phyloP scores from a whole-genome alignment of 2,888 invertebrate species.

The Hirtodrosophila alboralis region DNA sequence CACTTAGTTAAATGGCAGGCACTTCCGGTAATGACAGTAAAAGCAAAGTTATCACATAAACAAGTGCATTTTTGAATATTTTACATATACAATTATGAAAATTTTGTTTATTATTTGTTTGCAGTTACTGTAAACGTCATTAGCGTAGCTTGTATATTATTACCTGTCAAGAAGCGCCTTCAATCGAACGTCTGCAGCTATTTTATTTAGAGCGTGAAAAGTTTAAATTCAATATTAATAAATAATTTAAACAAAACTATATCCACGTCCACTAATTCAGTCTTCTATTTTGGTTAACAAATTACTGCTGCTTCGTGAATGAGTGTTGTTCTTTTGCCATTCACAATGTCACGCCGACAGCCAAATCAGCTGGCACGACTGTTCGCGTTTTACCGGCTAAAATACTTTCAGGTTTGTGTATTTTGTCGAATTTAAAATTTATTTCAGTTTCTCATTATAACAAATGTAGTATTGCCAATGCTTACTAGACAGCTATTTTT shows the following conservation, averaged over 20 bases:
- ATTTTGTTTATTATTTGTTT: conserved; percentile 7
- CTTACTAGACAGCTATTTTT: conserved; percentile 49
- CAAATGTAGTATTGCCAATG: conserved; percentile 7
- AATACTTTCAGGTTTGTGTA: conserved; percentile 7
- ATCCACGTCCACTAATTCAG: conserved; percentile 47
- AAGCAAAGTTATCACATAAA: conserved; percentile 17
- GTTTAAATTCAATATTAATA: background rate
- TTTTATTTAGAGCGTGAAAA: background rate
- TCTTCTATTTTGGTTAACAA: conserved; percentile 33
- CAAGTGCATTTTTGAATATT: background rate
- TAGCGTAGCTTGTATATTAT: background rate
- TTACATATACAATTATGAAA: background rate
- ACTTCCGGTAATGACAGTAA: conserved; percentile 32
- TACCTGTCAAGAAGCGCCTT: conserved; percentile 35
- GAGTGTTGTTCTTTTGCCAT: conserved; percentile 38
- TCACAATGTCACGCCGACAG: conserved; percentile 23
- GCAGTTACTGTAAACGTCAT: background rate
- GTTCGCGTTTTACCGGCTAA: conserved; percentile 6
- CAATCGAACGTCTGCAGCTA: background rate
- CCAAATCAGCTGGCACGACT: conserved; percentile 35
- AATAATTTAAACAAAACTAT: conserved; percentile 10
- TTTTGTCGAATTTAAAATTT: background rate
- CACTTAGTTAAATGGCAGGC: background rate
- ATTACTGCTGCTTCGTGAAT: conserved; percentile 27
- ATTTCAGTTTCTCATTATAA: background rate